Evolutionary conservation across 2,113 vertebrate genomes (phyloP).

Genomic region (Lophura nycthemera): DNA sequence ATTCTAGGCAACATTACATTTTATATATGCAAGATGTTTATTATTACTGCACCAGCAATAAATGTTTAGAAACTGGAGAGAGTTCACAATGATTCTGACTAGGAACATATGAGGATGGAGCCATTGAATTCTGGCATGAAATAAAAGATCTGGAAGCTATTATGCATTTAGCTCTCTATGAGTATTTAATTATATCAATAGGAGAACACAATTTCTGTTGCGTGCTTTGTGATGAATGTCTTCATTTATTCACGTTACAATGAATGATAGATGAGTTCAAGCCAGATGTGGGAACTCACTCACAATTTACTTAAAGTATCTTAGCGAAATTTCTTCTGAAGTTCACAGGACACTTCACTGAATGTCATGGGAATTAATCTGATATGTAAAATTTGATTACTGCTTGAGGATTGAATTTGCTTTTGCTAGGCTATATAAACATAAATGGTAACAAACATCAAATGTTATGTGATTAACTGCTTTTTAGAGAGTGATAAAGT

Average conservation of each 20-base stretch:
- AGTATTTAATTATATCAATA: conserved; percentile 87
- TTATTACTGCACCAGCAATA: conserved; percentile 84
- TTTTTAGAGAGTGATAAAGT: background rate
- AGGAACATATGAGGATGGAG: conserved; percentile 83
- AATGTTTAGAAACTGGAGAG: conserved; percentile 87
- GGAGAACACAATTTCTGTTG: conserved; percentile 83
- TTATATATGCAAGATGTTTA: conserved; percentile 88
- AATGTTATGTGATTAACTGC: conserved; percentile 3
- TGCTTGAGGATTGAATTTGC: conserved; percentile 8
- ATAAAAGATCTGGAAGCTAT: conserved; percentile 84
- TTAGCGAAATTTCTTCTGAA: conserved; percentile 69
- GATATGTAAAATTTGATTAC: conserved; percentile 5
- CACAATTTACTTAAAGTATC: conserved; percentile 72
- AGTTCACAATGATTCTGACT: conserved; percentile 82
- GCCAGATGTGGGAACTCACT: conserved; percentile 77
- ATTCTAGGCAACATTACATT: conserved; percentile 84
- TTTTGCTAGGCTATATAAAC: background rate
- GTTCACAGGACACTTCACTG: conserved; percentile 49
- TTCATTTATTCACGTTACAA: conserved; percentile 81
- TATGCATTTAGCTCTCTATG: conserved; percentile 81
- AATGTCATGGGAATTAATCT: conserved; percentile 33
- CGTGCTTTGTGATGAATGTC: conserved; percentile 83
- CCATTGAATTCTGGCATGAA: conserved; percentile 84
- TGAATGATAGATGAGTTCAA: conserved; percentile 78
- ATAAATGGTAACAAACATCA: conserved; percentile 7